A percentile compares a stretch with the other conserved stretches of the same genome.
These are phyloP conservation scores for Anniella stebbinsi DNA, from an alignment of 2,797 vertebrate genomes.

Conservation along the genomic window DNA sequence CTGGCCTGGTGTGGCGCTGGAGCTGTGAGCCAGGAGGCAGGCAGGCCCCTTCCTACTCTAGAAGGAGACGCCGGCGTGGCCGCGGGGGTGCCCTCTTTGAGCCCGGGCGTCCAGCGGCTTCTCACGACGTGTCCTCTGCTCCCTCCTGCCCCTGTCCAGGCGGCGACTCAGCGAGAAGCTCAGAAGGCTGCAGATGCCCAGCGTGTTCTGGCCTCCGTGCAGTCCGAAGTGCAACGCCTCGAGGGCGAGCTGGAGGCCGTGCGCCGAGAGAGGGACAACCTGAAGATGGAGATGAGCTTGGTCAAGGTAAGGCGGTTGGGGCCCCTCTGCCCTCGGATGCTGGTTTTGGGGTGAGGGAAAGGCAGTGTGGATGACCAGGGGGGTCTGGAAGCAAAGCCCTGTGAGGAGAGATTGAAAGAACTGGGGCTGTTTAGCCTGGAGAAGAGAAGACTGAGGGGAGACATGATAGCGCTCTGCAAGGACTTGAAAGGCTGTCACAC, in stretches of 20 bases:
- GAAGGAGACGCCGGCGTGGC: neutral
- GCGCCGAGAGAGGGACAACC: constrained; percentile 75
- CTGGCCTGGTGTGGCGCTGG: too few species aligned
- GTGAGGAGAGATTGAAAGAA: too few species aligned
- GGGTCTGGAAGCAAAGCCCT: too few species aligned
- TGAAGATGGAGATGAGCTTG: constrained; percentile 80
- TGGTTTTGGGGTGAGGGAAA: neutral
- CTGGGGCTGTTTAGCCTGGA: too few species aligned
- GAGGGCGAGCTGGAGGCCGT: constrained; percentile 73
- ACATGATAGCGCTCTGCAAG: too few species aligned
- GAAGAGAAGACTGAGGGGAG: too few species aligned
- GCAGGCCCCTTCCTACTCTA: neutral
- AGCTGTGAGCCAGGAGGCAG: neutral
- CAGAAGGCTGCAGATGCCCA: constrained; percentile 73
- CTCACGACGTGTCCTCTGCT: neutral
- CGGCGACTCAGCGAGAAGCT: constrained; percentile 67
- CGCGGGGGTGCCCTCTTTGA: neutral
- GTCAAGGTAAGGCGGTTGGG: neutral
- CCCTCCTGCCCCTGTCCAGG: constrained; percentile 35
- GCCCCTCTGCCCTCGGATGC: too few species aligned
- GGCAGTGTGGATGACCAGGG: too few species aligned
- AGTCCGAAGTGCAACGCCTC: constrained; percentile 69
- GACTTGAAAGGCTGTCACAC: too few species aligned
- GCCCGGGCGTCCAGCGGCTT: neutral
- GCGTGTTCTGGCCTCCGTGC: constrained; percentile 60